These are phyloP conservation scores for Galaxias olidus DNA, from an alignment of 2,797 vertebrate genomes.

Conservation along the genomic window DNA sequence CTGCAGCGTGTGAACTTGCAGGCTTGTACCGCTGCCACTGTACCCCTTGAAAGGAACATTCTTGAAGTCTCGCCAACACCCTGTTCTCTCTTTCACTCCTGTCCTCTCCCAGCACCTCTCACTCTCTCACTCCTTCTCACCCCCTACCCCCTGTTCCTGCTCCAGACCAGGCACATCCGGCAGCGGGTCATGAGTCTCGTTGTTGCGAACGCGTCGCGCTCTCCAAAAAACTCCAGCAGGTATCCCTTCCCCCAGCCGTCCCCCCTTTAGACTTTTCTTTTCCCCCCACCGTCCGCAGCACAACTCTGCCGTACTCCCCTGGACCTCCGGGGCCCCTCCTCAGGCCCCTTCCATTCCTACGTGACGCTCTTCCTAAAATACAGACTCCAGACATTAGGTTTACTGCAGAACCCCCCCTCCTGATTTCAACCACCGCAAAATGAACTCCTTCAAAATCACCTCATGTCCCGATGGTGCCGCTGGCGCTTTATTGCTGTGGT, in stretches of 20 bases:
- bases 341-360: constrained; percentile 2
- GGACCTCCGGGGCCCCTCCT: not conserved
- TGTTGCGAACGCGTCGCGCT: constrained; percentile 39
- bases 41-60: constrained; percentile 76
- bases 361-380: constrained; percentile 21
- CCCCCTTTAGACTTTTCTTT: not conserved
- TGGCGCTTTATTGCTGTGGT: not conserved
- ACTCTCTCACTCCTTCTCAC: constrained; percentile 10
- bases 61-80: constrained; percentile 63
- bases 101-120: constrained; percentile 33
- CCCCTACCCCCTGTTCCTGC: constrained; percentile 7
- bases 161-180: constrained; percentile 17
- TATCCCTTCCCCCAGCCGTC: constrained; percentile 32
- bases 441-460: constrained; percentile 63
- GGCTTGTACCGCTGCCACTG: constrained; percentile 20
- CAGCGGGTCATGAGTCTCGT: constrained; percentile 17
- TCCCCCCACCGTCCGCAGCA: constrained; percentile 4
- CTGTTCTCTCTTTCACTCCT: constrained; percentile 22
- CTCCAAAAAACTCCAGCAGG: constrained; percentile 47
- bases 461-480: constrained; percentile 5
- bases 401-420: constrained; percentile 19
- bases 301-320: constrained; percentile 2
- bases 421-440: constrained; percentile 60
- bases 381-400: constrained; percentile 58
- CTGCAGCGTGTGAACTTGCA: constrained; percentile 7